phyloP scores from a whole-genome alignment of 2,888 invertebrate species.

The Oscheius myriophilus region DNA sequence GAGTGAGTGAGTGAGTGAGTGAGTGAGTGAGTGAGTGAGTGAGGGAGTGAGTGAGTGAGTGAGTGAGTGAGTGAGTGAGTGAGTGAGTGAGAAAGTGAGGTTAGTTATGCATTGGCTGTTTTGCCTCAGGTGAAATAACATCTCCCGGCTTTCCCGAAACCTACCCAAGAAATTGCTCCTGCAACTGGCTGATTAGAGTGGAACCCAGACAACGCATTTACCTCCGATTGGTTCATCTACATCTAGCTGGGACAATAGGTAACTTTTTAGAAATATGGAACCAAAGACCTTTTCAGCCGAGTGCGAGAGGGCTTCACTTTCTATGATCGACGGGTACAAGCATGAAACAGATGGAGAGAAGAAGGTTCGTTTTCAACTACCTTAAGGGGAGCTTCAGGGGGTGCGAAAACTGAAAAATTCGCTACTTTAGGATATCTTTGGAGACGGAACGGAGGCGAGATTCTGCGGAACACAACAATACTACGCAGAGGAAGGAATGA shows the following conservation, averaged over 20 bases:
- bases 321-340: slow-evolving; percentile 72
- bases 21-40: too few species aligned
- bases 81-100: too few species aligned
- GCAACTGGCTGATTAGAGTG: slow-evolving; percentile 73
- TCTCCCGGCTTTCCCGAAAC: slow-evolving; percentile 72
- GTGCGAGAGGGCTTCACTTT: slow-evolving; percentile 72
- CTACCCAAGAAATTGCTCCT: slow-evolving; percentile 72
- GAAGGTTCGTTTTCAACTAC: slow-evolving; percentile 27
- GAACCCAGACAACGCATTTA: slow-evolving; percentile 71
- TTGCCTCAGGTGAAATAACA: slow-evolving; percentile 69
- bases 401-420: too few species aligned
- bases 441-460: slow-evolving; percentile 36
- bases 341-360: slow-evolving; percentile 45
- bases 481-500: slow-evolving; percentile 72
- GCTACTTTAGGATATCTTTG: slow-evolving; percentile 8
- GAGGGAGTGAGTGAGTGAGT: too few species aligned
- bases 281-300: slow-evolving; percentile 58
- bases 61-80: too few species aligned
- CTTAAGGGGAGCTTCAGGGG: too few species aligned
- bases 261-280: slow-evolving; percentile 8
- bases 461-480: slow-evolving; percentile 73
- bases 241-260: slow-evolving; percentile 68
- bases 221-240: slow-evolving; percentile 71
- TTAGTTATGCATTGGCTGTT: too few species aligned
- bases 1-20: too few species aligned